Evolutionary conservation across 2,113 vertebrate species (phyloP).

Genomic region (Bungarus multicinctus): DNA sequence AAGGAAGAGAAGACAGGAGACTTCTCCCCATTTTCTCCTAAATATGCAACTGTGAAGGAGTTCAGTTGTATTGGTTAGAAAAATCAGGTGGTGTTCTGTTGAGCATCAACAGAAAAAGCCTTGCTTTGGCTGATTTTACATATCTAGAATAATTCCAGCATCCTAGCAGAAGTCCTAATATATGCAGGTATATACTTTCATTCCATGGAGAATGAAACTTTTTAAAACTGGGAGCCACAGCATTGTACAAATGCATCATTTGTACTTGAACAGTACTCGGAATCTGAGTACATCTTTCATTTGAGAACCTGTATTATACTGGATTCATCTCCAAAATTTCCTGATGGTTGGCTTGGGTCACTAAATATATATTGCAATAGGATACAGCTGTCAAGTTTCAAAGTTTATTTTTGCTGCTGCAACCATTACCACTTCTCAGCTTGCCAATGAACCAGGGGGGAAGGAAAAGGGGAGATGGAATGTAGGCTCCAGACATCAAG

Average conservation of each 20-base stretch:
- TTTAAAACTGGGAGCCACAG: neutral
- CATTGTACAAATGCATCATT: neutral
- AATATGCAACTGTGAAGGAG: neutral
- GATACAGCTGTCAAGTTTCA: neutral
- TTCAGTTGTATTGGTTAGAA: neutral
- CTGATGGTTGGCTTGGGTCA: neutral
- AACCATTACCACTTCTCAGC: no score
- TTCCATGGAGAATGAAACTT: neutral
- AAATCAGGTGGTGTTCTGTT: neutral
- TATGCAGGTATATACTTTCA: neutral
- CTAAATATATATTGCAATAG: neutral
- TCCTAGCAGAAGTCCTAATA: neutral
- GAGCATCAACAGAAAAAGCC: neutral
- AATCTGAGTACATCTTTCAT: neutral
- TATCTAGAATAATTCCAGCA: neutral
- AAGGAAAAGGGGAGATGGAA: no score
- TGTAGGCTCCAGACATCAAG: no score
- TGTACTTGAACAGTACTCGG: neutral
- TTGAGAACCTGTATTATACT: neutral
- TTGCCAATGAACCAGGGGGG: no score
- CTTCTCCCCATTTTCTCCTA: neutral
- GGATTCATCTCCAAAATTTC: neutral
- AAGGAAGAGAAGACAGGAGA: neutral
- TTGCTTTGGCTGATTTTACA: neutral
- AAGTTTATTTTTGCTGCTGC: no score